Conservation (phyloP, 2,888 invertebrate genomes). For the Epiblema foenella region DNA sequence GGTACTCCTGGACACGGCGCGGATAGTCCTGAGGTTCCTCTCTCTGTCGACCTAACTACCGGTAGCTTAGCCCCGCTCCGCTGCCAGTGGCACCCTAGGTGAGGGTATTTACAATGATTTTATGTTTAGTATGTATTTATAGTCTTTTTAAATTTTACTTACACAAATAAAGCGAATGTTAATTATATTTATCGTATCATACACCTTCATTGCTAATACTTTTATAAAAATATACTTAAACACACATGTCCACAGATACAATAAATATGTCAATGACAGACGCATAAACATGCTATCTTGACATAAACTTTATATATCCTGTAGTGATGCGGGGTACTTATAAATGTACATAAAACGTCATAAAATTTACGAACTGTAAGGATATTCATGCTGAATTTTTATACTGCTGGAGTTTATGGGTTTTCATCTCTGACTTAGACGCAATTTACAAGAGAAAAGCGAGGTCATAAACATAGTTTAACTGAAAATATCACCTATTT, state of each 20-base stretch:
- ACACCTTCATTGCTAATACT: too few relatives aligned
- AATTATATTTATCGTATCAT: too few relatives aligned
- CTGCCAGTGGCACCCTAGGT: too few relatives aligned
- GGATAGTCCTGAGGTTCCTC: too few relatives aligned
- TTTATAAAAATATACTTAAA: not conserved
- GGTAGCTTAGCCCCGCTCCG: too few relatives aligned
- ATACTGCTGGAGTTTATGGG: constrained; percentile 68
- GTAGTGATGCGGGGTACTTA: constrained; percentile 52
- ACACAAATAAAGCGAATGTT: too few relatives aligned
- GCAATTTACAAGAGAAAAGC: constrained; percentile 32
- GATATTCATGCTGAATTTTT: constrained; percentile 73
- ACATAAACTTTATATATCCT: constrained; percentile 61
- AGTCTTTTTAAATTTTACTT: too few relatives aligned
- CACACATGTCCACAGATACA: constrained; percentile 57
- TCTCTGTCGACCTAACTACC: too few relatives aligned
- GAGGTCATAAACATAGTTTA: constrained; percentile 1
- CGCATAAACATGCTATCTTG: constrained; percentile 51
- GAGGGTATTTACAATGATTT: too few relatives aligned
- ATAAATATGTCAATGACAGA: constrained; percentile 62
- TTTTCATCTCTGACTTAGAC: constrained; percentile 51
- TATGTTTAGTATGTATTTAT: too few relatives aligned
- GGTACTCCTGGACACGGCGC: too few relatives aligned
- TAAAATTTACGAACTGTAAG: constrained; percentile 82
- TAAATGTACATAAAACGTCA: constrained; percentile 61
- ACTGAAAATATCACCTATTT: not conserved